These are phyloP conservation scores for Hyperoplus lanceolatus DNA, from an alignment of 2,797 vertebrate species.

Conservation along the genomic window DNA sequence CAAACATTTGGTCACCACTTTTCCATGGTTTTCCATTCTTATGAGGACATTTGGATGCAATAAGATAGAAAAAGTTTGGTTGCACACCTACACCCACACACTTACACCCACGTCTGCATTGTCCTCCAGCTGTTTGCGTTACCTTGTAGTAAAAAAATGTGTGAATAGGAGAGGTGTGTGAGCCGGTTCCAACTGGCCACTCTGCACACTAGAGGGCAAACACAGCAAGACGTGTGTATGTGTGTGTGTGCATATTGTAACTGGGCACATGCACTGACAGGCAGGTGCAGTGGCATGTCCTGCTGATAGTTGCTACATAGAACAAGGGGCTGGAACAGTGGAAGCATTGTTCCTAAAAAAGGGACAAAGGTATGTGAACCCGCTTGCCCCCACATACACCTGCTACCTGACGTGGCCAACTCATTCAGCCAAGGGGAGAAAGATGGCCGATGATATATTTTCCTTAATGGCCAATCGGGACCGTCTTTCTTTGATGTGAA, in stretches of 20 bases:
- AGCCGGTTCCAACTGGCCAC: conserved; percentile 52
- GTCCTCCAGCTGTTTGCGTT: conserved; percentile 46
- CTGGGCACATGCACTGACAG: conserved; percentile 49
- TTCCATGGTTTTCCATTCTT: conserved; percentile 2
- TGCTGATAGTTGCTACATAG: conserved; percentile 49
- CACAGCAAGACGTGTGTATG: conserved; percentile 54
- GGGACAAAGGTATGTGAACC: conserved; percentile 80
- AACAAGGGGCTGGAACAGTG: conserved; percentile 67
- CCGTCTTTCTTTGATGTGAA: conserved; percentile 53
- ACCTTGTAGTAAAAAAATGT: conserved; percentile 44
- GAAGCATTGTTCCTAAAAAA: conserved; percentile 65
- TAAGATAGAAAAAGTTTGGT: conserved; percentile 30
- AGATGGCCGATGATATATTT: conserved; percentile 51
- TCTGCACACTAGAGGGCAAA: conserved; percentile 37
- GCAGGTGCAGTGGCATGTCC: conserved; percentile 74
- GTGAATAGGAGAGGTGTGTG: conserved; percentile 48
- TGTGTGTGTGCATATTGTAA: conserved; percentile 21
- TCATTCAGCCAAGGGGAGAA: conserved; percentile 54
- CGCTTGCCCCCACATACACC: conserved; percentile 69
- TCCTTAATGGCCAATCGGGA: conserved; percentile 62
- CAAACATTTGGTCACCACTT: conserved; percentile 10
- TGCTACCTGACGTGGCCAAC: conserved; percentile 74
- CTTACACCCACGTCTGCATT: conserved; percentile 1
- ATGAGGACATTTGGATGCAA: conserved; percentile 23
- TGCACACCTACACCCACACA: conserved; percentile 22